These are phyloP conservation scores for Parambassis ranga DNA, from an alignment of 2,797 vertebrate species.

Conservation along the genomic window DNA sequence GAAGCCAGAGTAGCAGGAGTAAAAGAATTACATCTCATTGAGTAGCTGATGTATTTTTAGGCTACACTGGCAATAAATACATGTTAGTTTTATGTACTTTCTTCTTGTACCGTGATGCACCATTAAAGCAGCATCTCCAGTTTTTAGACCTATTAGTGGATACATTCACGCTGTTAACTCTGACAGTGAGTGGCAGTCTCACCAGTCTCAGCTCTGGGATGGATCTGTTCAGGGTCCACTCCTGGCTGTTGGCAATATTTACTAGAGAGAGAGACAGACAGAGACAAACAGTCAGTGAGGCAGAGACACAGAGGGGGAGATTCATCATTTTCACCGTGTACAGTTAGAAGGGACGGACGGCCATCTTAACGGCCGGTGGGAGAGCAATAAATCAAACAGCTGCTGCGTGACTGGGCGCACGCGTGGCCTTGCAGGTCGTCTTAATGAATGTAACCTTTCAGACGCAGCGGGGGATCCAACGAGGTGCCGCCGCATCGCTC, in stretches of 20 bases:
- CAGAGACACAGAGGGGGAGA: neutral
- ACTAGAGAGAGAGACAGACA: conserved; percentile 72
- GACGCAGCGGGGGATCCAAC: conserved; percentile 8
- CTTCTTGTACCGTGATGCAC: neutral
- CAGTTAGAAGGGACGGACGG: conserved; percentile 15
- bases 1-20: no score
- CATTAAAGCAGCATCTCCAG: neutral
- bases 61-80: no score
- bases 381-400: conserved; percentile 35
- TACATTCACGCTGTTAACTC: no score
- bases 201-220: conserved; percentile 94
- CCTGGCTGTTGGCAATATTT: conserved; percentile 92
- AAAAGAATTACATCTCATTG: no score
- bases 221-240: conserved; percentile 91
- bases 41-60: no score
- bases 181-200: conserved; percentile 24
- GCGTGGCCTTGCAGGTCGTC: conserved; percentile 5
- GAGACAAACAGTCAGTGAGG: conserved; percentile 36
- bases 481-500: conserved; percentile 18
- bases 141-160: no score
- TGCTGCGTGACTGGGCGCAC: neutral
- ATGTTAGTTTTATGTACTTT: no score
- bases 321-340: conserved; percentile 22
- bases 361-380: conserved; percentile 3
- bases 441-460: conserved; percentile 62